Percentiles rank a stretch among this genome's conserved stretches.
These are phyloP conservation scores for Darevskia mixta DNA, from an alignment of 2,797 vertebrate species.

Conservation along the genomic window DNA sequence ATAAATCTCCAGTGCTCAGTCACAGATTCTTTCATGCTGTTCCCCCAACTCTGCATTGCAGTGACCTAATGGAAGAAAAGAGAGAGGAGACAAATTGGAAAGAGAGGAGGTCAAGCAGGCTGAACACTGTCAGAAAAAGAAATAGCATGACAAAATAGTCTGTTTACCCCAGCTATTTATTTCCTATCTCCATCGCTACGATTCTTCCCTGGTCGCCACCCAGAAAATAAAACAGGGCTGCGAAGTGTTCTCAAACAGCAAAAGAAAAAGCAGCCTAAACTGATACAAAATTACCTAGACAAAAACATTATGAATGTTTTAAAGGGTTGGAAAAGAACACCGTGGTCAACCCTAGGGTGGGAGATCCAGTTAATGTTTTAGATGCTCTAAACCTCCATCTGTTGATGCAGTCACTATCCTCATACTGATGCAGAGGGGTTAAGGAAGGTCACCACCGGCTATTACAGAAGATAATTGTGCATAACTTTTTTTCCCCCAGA, in stretches of 20 bases:
- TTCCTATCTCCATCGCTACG: neutral
- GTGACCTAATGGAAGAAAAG: fast-evolving
- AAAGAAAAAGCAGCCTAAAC: neutral
- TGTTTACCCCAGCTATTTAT: neutral
- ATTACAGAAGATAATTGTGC: conserved; percentile 9
- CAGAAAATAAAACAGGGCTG: neutral
- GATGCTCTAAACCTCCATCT: neutral
- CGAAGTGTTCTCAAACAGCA: neutral
- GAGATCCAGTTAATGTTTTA: neutral
- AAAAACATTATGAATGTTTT: neutral
- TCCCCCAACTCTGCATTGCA: neutral
- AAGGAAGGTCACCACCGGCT: neutral
- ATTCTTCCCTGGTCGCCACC: fast-evolving
- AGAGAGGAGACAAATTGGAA: fast-evolving
- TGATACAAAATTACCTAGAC: fast-evolving
- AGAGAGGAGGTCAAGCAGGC: neutral
- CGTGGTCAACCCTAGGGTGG: neutral
- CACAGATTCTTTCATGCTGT: neutral
- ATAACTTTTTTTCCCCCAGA: conserved; percentile 10
- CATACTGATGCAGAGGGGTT: neutral
- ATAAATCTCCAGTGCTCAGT: too few species aligned
- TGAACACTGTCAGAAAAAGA: neutral
- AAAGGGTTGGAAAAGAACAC: neutral
- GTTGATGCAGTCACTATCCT: neutral
- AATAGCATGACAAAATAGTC: conserved; percentile 20